These are phyloP conservation scores for Orientallactaga bullata DNA, from an alignment of 2,113 vertebrate genomes.

Conservation along the genomic window DNA sequence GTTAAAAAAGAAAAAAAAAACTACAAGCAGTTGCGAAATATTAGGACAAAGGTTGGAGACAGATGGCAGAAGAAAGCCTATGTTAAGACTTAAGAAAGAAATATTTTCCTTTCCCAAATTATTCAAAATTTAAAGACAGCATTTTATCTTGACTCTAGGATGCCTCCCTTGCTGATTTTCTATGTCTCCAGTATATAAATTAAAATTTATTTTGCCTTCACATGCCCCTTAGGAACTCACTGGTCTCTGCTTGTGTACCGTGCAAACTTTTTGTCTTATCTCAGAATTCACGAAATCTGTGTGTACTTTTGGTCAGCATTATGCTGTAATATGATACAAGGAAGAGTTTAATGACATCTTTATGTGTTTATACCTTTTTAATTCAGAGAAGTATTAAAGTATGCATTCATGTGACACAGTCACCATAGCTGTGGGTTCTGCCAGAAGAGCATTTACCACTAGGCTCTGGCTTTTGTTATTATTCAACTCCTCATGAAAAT, in stretches of 20 bases:
- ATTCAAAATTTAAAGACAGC: not conserved
- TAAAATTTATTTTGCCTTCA: not conserved
- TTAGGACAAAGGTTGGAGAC: constrained; percentile 12
- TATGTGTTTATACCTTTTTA: not conserved
- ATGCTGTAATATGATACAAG: not conserved
- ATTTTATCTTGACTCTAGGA: constrained; percentile 9
- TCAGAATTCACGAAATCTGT: not conserved
- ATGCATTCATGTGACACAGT: not conserved
- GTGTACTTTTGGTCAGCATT: not conserved
- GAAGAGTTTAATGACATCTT: not conserved
- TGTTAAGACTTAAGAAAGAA: not conserved
- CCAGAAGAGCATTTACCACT: not conserved
- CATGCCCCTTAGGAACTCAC: accelerated
- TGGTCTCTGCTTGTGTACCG: not conserved
- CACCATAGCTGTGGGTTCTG: not conserved
- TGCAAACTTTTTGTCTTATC: not conserved
- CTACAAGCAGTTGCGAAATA: constrained; percentile 16
- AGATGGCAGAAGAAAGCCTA: not conserved
- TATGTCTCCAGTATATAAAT: not conserved
- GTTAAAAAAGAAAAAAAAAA: not conserved
- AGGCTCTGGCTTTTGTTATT: constrained; percentile 34
- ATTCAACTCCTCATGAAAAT: constrained; percentile 16
- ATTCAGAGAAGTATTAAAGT: not conserved
- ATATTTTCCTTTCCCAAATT: not conserved
- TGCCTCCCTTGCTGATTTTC: not conserved